phyloP scores from a whole-genome alignment of 2,113 vertebrate genomes.

The Donacobius atricapilla region DNA sequence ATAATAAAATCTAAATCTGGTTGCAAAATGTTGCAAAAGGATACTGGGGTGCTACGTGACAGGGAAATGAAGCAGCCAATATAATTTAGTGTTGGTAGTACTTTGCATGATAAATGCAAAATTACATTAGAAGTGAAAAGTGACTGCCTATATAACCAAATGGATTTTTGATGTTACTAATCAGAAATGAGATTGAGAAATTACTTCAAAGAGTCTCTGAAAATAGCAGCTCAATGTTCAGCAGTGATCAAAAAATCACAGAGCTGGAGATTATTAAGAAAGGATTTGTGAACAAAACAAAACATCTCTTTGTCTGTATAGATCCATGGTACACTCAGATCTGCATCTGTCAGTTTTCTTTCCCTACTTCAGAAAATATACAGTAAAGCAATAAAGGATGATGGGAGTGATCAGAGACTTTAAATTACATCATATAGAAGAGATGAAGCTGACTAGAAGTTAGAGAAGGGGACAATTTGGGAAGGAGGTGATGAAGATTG shows the following conservation, averaged over 20 bases:
- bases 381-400: not conserved
- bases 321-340: not conserved
- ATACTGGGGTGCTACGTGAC: not conserved
- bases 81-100: not conserved
- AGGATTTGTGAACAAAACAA: not conserved
- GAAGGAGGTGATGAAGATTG: not conserved
- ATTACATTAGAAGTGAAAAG: conserved; percentile 3
- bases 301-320: not conserved
- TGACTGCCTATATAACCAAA: not conserved
- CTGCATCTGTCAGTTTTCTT: not conserved
- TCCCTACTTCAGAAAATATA: not conserved
- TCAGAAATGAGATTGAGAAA: not conserved
- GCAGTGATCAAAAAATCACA: not conserved
- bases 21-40: not conserved
- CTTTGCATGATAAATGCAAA: conserved; percentile 12
- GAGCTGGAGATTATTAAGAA: not conserved
- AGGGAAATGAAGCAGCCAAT: not conserved
- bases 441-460: not conserved
- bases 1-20: conserved; percentile 4
- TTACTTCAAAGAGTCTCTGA: not conserved
- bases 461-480: not conserved
- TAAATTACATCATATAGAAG: not conserved
- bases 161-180: not conserved
- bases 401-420: not conserved
- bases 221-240: not conserved